Conservation (phyloP, 2,888 invertebrate species). For the Perdita meconis region DNA sequence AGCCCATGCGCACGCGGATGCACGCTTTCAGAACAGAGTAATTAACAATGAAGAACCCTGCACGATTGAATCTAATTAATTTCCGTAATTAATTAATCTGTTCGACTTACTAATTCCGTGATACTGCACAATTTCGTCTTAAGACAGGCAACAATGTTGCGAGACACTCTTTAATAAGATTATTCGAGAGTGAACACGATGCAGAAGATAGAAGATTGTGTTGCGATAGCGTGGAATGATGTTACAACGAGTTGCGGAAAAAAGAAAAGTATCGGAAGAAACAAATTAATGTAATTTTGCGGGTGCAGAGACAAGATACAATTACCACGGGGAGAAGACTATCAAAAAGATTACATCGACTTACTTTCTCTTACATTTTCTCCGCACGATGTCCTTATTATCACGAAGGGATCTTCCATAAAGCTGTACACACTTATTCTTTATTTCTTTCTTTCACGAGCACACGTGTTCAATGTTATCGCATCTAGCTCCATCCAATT, state of each 20-base stretch:
- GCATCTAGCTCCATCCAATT: neutral
- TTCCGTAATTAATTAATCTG: conserved; percentile 31
- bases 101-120: conserved; percentile 4
- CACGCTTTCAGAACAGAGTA: conserved; percentile 14
- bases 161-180: neutral
- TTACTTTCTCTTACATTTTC: conserved; percentile 16
- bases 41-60: conserved; percentile 37
- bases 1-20: neutral
- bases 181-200: neutral
- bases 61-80: conserved; percentile 37
- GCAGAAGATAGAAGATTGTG: neutral
- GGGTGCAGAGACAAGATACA: conserved; percentile 9
- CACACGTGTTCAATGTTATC: conserved; percentile 12
- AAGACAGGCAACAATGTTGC: neutral
- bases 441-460: conserved; percentile 11
- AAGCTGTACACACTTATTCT: conserved; percentile 25
- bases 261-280: neutral
- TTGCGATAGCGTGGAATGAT: neutral
- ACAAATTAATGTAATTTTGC: conserved; percentile 32
- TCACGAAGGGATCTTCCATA: conserved; percentile 19
- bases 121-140: neutral
- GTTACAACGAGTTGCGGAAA: neutral
- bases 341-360: conserved; percentile 16
- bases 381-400: conserved; percentile 15
- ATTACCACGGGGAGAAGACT: neutral